phyloP scores from a whole-genome alignment of 2,797 vertebrate genomes.

The Muscicapa comitata region DNA sequence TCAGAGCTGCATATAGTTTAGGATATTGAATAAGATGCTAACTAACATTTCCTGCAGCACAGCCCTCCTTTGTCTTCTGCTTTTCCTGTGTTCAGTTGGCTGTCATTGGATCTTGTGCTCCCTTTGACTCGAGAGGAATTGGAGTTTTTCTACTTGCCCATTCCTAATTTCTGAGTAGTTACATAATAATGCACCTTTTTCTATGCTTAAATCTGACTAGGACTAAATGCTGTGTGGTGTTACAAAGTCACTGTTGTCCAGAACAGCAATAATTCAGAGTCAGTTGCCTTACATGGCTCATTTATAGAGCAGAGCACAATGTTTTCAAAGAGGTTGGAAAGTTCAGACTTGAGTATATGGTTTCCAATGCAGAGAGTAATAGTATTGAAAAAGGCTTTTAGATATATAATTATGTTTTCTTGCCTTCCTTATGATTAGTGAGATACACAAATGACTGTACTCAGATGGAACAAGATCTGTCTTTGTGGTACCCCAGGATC shows the following conservation, averaged over 20 bases:
- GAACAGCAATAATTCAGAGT: not conserved
- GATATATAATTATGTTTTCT: not conserved
- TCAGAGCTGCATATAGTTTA: not conserved
- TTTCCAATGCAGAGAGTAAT: not conserved
- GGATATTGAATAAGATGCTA: not conserved
- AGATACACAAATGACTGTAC: not conserved
- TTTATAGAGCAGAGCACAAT: not conserved
- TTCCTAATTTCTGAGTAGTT: not conserved
- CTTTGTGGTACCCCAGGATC: not conserved
- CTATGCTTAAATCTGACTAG: not conserved
- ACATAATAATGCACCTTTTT: rapidly evolving
- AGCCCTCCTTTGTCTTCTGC: not conserved
- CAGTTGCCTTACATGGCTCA: not conserved
- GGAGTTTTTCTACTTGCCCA: not conserved
- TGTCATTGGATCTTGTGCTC: not conserved
- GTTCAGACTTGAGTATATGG: not conserved
- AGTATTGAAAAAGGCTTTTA: not conserved
- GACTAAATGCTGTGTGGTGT: not conserved
- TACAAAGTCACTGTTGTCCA: not conserved
- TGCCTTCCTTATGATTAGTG: not conserved
- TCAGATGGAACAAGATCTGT: not conserved
- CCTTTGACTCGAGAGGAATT: not conserved
- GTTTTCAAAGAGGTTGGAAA: not conserved
- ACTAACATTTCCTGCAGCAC: not conserved
- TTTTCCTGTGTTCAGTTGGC: not conserved